A percentile compares a stretch with the other conserved stretches of the same genome.
Evolutionary conservation across 1,140 invertebrate genomes (phyloP).

Genomic region (Formica selysi): DNA sequence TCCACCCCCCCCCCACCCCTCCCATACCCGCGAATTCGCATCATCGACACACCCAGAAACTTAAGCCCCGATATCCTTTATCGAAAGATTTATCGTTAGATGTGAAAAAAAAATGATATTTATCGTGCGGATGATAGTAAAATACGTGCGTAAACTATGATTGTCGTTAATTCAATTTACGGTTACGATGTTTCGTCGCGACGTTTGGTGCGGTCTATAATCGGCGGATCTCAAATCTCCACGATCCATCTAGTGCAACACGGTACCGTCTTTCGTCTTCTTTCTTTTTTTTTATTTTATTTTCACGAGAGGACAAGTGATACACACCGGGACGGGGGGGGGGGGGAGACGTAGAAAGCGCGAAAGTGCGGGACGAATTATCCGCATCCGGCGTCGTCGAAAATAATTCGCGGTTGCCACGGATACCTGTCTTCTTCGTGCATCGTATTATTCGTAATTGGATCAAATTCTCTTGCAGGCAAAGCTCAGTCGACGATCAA

Average conservation of each 20-base stretch:
- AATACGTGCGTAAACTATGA: conserved; percentile 80
- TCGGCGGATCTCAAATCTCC: conserved; percentile 61
- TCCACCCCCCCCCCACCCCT: conserved; percentile 54
- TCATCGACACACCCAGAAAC: conserved; percentile 66
- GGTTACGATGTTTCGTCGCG: conserved; percentile 81
- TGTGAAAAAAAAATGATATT: conserved; percentile 83
- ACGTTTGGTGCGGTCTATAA: conserved; percentile 78
- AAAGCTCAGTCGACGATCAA: conserved; percentile 5
- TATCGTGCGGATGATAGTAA: conserved; percentile 84
- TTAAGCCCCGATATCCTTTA: conserved; percentile 64
- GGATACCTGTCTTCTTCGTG: conserved; percentile 24
- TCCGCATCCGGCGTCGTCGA: conserved; percentile 37
- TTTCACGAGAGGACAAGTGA: conserved; percentile 14
- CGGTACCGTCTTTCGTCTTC: conserved; percentile 13
- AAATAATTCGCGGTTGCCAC: conserved; percentile 54
- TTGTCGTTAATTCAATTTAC: conserved; percentile 84
- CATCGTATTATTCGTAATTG: conserved; percentile 37
- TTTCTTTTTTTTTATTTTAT: conserved; percentile 7
- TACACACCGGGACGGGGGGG: neutral
- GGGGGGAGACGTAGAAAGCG: neutral
- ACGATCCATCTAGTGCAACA: conserved; percentile 54
- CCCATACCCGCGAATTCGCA: conserved; percentile 42
- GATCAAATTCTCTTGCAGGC: conserved; percentile 30
- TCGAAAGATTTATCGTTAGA: conserved; percentile 85
- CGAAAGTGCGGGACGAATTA: conserved; percentile 19